Evolutionary conservation across 2,888 invertebrate genomes (phyloP).

Genomic region (Patella pellucida): DNA sequence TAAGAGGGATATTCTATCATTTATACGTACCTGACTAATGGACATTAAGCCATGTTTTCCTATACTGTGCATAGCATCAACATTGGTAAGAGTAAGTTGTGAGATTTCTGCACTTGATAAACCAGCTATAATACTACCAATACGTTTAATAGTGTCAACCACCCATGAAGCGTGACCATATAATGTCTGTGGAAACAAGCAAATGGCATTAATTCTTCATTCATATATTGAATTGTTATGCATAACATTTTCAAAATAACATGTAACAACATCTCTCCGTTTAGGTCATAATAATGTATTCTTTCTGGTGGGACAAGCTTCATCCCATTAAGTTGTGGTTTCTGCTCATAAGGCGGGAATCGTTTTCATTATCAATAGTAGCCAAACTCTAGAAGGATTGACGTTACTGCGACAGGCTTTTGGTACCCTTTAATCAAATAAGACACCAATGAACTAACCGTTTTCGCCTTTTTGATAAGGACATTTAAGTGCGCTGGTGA

Average conservation of each 20-base stretch:
- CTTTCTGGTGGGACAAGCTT: too few species aligned
- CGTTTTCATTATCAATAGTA: too few species aligned
- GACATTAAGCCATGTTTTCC: slow-evolving; percentile 33
- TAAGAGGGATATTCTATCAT: too few species aligned
- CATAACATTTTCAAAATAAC: too few species aligned
- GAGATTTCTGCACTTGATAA: slow-evolving; percentile 25
- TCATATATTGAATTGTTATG: too few species aligned
- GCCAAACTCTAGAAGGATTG: too few species aligned
- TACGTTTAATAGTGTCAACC: slow-evolving; percentile 24
- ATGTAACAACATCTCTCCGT: too few species aligned
- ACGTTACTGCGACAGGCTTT: neutral
- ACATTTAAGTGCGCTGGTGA: slow-evolving; percentile 13
- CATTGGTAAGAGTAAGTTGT: slow-evolving; percentile 26
- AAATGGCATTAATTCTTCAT: neutral
- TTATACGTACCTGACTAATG: slow-evolving; percentile 29
- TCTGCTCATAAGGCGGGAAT: too few species aligned
- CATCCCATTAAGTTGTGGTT: too few species aligned
- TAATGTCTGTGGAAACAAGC: slow-evolving; percentile 12
- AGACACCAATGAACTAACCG: slow-evolving; percentile 16
- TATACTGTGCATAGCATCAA: slow-evolving; percentile 33
- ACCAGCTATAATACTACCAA: slow-evolving; percentile 34
- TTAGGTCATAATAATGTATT: too few species aligned
- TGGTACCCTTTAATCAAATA: neutral
- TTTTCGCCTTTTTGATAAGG: slow-evolving; percentile 20
- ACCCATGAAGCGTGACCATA: slow-evolving; percentile 25